A percentile compares a stretch with the other conserved stretches of the same genome.
These are phyloP conservation scores for Varroa destructor DNA, from an alignment of 1,140 invertebrate species.

Conservation along the genomic window DNA sequence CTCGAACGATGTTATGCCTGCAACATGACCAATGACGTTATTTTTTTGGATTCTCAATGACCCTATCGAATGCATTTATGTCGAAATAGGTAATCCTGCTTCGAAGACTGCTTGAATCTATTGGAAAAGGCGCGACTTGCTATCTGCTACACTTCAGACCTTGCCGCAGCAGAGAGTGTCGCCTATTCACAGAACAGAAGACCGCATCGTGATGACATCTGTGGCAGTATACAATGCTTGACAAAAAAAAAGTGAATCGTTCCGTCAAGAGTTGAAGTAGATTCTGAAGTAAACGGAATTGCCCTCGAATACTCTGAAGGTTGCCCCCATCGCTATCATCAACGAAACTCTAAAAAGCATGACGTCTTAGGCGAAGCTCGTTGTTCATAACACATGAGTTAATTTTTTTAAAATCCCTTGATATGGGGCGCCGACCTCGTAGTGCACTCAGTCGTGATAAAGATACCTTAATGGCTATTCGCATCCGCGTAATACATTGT, in stretches of 20 bases:
- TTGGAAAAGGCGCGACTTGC: constrained; percentile 75
- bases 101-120: constrained; percentile 77
- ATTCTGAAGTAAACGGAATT: constrained; percentile 86
- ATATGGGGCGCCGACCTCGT: constrained; percentile 79
- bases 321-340: constrained; percentile 72
- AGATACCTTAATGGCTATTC: constrained; percentile 85
- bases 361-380: constrained; percentile 57
- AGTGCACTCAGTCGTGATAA: constrained; percentile 74
- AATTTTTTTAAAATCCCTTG: constrained; percentile 76
- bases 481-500: constrained; percentile 42
- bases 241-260: constrained; percentile 48
- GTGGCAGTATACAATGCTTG: constrained; percentile 70
- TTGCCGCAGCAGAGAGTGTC: constrained; percentile 65
- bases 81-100: constrained; percentile 83
- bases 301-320: constrained; percentile 88
- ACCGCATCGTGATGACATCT: constrained; percentile 89
- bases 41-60: constrained; percentile 77
- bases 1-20: constrained; percentile 63
- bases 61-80: constrained; percentile 59
- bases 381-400: constrained; percentile 88
- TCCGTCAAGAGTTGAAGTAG: constrained; percentile 55
- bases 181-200: constrained; percentile 62
- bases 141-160: constrained; percentile 72
- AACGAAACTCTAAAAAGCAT: constrained; percentile 49
- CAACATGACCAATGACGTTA: constrained; percentile 77